phyloP scores from a whole-genome alignment of 2,888 invertebrate genomes.

The Saturnia pavonia region DNA sequence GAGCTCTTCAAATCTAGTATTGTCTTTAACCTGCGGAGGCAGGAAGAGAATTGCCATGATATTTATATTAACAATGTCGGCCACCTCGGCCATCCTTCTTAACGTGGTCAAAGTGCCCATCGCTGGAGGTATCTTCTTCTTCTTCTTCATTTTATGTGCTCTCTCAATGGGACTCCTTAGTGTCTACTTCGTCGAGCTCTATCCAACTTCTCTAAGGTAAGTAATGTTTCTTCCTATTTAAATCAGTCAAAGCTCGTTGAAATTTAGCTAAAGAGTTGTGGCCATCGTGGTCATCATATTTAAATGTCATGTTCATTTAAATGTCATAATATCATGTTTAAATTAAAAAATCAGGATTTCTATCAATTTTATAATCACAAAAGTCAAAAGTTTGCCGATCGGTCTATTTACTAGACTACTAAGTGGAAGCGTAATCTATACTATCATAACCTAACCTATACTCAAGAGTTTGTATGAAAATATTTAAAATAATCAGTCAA shows the following conservation, averaged over 20 bases:
- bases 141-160: slow-evolving; percentile 70
- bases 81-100: slow-evolving; percentile 56
- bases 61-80: slow-evolving; percentile 56
- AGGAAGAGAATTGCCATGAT: slow-evolving; percentile 70
- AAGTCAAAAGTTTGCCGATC: too few species aligned
- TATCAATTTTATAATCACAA: too few species aligned
- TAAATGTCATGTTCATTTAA: neutral
- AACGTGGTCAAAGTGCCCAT: slow-evolving; percentile 63
- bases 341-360: too few species aligned
- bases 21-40: slow-evolving; percentile 69
- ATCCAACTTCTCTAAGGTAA: slow-evolving; percentile 74
- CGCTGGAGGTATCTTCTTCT: slow-evolving; percentile 72
- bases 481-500: too few species aligned
- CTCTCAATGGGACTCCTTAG: slow-evolving; percentile 73
- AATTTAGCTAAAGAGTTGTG: neutral
- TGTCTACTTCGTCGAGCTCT: slow-evolving; percentile 75
- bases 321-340: too few species aligned
- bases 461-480: too few species aligned
- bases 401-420: neutral
- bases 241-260: neutral
- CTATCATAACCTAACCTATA: too few species aligned
- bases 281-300: neutral
- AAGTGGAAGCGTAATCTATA: too few species aligned
- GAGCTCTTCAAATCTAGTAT: slow-evolving; percentile 63
- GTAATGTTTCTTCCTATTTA: slow-evolving; percentile 21